Base-by-base conservation (phyloP, 1,140 invertebrate genomes). In the Plectrocnemia conspersa region DNA sequence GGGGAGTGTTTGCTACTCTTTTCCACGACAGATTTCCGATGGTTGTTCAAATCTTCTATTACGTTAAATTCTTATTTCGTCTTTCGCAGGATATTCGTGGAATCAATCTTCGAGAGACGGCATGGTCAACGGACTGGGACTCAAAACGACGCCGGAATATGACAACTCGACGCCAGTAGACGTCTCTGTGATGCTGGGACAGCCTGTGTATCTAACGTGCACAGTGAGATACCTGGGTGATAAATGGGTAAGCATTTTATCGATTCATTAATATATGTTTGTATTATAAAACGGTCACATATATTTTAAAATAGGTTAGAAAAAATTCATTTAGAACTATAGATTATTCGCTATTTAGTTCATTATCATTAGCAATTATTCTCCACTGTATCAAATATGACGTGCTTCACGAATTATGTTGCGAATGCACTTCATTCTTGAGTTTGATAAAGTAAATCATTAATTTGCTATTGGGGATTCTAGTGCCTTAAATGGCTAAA, bases 211-310 rank as follows among this genome's bases (percentile, higher is more conserved):
- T 57, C 64, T 82, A 38, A 75, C 77, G 0, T 82, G 80, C 59
- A 68, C 75, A 9, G 77, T 81, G 38, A 67, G 72, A 53, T 72
- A 79, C 63, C 69, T 81, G 48, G 75, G 75, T 16, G 79, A 82
- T 63, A 79, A 78, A 72, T 74, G 78, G 65, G 80, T 81, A 64
- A 78, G 76, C n/a, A n/a, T n/a, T n/a, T n/a, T n/a, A n/a, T n/a
- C n/a, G n/a, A n/a, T n/a, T n/a, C n/a, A n/a, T n/a, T n/a, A n/a
- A n/a, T n/a, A n/a, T n/a, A n/a, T n/a, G n/a, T n/a, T n/a, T n/a
- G n/a, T n/a, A n/a, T n/a, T n/a, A n/a, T n/a, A n/a, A n/a, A n/a
- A n/a, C n/a, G n/a, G n/a, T n/a, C n/a, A n/a, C n/a, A n/a, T n/a
- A n/a, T n/a, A n/a, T n/a, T n/a, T n/a, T n/a, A n/a, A n/a, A n/a